These are phyloP conservation scores for Triplophysa rosa DNA, from an alignment of 2,113 vertebrate genomes.

Conservation along the genomic window DNA sequence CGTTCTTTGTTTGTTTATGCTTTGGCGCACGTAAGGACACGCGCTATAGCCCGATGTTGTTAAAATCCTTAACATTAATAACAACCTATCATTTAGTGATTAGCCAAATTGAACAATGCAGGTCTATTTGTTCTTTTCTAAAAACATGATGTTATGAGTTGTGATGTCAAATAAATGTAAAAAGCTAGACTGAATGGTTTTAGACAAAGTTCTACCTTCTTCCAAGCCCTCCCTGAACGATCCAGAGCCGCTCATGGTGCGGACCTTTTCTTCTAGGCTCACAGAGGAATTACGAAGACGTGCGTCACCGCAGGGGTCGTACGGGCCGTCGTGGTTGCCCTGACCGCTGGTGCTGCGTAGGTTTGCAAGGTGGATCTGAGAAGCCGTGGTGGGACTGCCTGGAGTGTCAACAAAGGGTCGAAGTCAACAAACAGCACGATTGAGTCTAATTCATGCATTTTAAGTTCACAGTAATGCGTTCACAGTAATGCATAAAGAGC, in stretches of 20 bases:
- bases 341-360: slow-evolving; percentile 76
- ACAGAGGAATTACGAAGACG: slow-evolving; percentile 84
- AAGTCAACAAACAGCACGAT: not conserved
- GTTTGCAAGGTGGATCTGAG: slow-evolving; percentile 80
- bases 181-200: no score
- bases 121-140: not conserved
- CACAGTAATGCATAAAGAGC: not conserved
- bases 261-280: slow-evolving; percentile 84
- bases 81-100: slow-evolving; percentile 24
- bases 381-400: slow-evolving; percentile 80
- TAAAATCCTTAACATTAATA: slow-evolving; percentile 19
- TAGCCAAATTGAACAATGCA: not conserved
- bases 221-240: slow-evolving; percentile 86
- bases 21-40: not conserved
- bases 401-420: slow-evolving; percentile 29
- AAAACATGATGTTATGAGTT: slow-evolving; percentile 10
- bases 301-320: slow-evolving; percentile 77
- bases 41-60: slow-evolving; percentile 2
- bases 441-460: not conserved
- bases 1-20: slow-evolving; percentile 30
- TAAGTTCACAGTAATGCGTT: slow-evolving; percentile 16
- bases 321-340: slow-evolving; percentile 79
- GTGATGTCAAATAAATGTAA: not conserved
- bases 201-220: slow-evolving; percentile 76
- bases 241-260: slow-evolving; percentile 84